phyloP scores from a whole-genome alignment of 2,888 invertebrate species.

The Hydroisotoma schaefferi region DNA sequence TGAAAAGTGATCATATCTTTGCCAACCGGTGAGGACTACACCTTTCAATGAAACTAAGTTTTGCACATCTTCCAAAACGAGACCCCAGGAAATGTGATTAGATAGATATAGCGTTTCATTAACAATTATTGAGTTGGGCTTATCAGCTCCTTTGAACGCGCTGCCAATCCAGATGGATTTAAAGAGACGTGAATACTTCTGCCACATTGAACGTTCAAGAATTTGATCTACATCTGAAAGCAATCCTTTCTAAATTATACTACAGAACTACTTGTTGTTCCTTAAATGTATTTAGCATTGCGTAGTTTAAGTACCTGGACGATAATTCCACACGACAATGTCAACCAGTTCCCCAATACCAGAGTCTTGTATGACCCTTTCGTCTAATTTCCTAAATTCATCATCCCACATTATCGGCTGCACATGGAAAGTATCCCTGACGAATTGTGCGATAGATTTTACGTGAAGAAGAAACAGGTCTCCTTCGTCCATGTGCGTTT shows the following conservation, averaged over 20 bases:
- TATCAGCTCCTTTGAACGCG: constrained; percentile 71
- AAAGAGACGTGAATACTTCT: constrained; percentile 62
- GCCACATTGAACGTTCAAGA: constrained; percentile 53
- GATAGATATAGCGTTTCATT: constrained; percentile 61
- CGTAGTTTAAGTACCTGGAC: constrained; percentile 49
- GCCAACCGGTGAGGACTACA: constrained; percentile 65
- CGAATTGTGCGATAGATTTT: constrained; percentile 55
- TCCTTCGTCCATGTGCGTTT: constrained; percentile 48
- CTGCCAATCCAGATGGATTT: constrained; percentile 72
- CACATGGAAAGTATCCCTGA: constrained; percentile 51
- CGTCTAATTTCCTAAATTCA: constrained; percentile 63
- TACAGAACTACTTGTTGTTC: neutral
- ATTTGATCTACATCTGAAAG: constrained; percentile 42
- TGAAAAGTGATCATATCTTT: constrained; percentile 65
- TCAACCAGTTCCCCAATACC: constrained; percentile 58
- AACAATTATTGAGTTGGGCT: constrained; percentile 54
- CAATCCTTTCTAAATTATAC: neutral
- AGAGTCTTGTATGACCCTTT: constrained; percentile 54
- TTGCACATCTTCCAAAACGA: constrained; percentile 53
- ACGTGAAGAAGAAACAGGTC: constrained; percentile 65
- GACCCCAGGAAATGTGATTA: constrained; percentile 71
- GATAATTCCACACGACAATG: constrained; percentile 71
- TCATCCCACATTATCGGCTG: constrained; percentile 65
- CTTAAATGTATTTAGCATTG: neutral
- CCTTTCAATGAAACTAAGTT: constrained; percentile 57